A percentile compares a stretch with the other conserved stretches of the same genome.
These are phyloP conservation scores for Mythimna albipuncta DNA, from an alignment of 2,888 invertebrate species.

Conservation along the genomic window DNA sequence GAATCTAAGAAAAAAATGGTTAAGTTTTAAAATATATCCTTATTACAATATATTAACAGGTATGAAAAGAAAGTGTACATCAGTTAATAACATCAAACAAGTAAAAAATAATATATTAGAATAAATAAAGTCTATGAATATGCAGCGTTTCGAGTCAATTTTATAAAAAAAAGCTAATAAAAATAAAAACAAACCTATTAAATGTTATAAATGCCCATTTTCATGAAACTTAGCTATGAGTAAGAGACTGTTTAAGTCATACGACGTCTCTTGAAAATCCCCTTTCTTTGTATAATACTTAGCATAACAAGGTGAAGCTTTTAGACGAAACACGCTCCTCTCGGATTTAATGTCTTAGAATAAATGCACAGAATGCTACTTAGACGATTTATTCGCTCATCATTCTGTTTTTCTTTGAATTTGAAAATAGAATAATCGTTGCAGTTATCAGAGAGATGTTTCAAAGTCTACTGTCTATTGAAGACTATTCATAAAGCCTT, in stretches of 20 bases:
- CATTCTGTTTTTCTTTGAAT: conserved; percentile 21
- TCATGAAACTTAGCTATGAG: not conserved
- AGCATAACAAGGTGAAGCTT: conserved; percentile 82
- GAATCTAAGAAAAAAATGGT: too few species aligned
- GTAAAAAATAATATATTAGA: too few species aligned
- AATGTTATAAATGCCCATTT: not conserved
- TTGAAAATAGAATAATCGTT: not conserved
- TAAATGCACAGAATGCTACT: conserved; percentile 73
- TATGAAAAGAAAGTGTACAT: too few species aligned
- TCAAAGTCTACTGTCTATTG: not conserved
- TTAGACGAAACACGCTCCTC: conserved; percentile 81
- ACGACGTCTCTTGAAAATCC: conserved; percentile 69
- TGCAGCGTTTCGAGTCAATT: too few species aligned
- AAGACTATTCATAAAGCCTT: not conserved
- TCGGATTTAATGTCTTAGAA: conserved; percentile 75
- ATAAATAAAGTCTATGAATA: too few species aligned
- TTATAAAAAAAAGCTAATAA: too few species aligned
- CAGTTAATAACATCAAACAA: too few species aligned
- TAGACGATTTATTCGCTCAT: conserved; percentile 66
- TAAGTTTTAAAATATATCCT: too few species aligned
- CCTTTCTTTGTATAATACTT: conserved; percentile 78
- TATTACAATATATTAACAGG: too few species aligned
- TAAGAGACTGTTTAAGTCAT: conserved; percentile 35
- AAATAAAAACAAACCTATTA: too few species aligned
- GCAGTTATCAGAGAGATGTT: not conserved